Evolutionary conservation across 2,113 vertebrate genomes (phyloP), one percentile per base, ranked within the genome.

Genomic region (Theropithecus gelada): DNA sequence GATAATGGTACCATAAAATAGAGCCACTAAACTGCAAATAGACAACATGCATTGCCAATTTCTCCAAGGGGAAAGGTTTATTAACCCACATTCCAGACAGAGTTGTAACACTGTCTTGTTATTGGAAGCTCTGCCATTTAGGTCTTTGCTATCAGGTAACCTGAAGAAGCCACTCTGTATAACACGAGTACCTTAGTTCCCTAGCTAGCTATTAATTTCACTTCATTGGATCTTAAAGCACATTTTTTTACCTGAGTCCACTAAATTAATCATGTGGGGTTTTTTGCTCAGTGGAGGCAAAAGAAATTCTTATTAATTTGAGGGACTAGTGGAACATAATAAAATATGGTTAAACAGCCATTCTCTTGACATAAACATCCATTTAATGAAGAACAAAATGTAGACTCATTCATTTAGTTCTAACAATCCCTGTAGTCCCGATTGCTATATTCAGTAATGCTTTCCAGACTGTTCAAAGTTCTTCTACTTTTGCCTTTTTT

Each of bases 301-400:
- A 86, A 35, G 0, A 95, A 95, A 18, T 70, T 68, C 7, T 68
- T 96, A 61, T 8, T 96, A 90, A 97, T 87, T 93, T 97, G 43
- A 93, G n/a, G 27, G 81, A 95, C 72, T 3, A 59, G 13, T 18
- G 48, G 6, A 84, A 0, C 40, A 40, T 70, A 94, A 96, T 91
- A 79, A 95, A 97, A 64, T 16, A 8, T 22, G 85, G 1, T 78
- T 7, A 90, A 80, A 88, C 4, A 96, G 55, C 10, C 0, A 96
- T 80, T 98, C 61, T 79, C 89, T 88, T 82, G 48, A 73, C 0
- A 96, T 43, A 88, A 97, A 75, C 2, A 87, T 18, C 50, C 55
- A 89, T 92, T 96, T 90, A 96, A 95, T 38, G 52, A 96, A 55
- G 78, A 43, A 90, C 27, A 59, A 96, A 96, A 61, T 30, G 3